phyloP scores from a whole-genome alignment of 2,888 invertebrate genomes.

The Amblyjoppa fuscipennis region DNA sequence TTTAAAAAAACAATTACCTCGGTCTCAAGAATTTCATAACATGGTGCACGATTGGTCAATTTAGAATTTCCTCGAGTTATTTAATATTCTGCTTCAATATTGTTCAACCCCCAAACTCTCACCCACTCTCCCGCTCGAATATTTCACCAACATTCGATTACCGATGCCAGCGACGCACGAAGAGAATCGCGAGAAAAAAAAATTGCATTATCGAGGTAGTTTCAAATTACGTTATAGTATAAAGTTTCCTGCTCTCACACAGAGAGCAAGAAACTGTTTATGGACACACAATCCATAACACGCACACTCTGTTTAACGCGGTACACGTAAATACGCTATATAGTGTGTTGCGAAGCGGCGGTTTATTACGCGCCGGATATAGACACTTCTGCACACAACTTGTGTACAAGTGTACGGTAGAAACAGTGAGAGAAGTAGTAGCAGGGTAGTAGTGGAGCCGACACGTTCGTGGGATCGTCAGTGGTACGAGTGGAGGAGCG shows the following conservation, averaged over 20 bases:
- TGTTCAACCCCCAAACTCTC: neutral
- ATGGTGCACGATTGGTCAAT: neutral
- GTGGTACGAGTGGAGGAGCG: slow-evolving; percentile 36
- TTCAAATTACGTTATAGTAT: slow-evolving; percentile 20
- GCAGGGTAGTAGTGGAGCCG: slow-evolving; percentile 11
- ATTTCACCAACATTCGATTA: slow-evolving; percentile 11
- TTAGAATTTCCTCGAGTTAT: neutral
- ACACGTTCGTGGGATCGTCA: slow-evolving; percentile 6
- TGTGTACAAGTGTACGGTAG: neutral
- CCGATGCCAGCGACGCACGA: neutral
- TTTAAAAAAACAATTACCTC: neutral
- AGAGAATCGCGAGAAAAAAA: neutral
- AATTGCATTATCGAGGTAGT: slow-evolving; percentile 25
- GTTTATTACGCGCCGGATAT: slow-evolving; percentile 45
- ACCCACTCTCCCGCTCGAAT: neutral
- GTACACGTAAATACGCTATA: slow-evolving; percentile 9
- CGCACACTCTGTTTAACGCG: slow-evolving; percentile 1
- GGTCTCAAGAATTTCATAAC: slow-evolving; percentile 5
- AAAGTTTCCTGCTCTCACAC: slow-evolving; percentile 7
- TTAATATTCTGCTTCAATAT: slow-evolving; percentile 9
- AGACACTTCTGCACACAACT: slow-evolving; percentile 11
- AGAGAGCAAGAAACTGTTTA: neutral
- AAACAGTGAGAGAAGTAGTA: neutral
- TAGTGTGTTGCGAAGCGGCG: slow-evolving; percentile 19
- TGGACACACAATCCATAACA: neutral